Percentiles rank a stretch among this genome's conserved stretches.
phyloP scores from a whole-genome alignment of 2,888 invertebrate species.

The Zeuzera pyrina region DNA sequence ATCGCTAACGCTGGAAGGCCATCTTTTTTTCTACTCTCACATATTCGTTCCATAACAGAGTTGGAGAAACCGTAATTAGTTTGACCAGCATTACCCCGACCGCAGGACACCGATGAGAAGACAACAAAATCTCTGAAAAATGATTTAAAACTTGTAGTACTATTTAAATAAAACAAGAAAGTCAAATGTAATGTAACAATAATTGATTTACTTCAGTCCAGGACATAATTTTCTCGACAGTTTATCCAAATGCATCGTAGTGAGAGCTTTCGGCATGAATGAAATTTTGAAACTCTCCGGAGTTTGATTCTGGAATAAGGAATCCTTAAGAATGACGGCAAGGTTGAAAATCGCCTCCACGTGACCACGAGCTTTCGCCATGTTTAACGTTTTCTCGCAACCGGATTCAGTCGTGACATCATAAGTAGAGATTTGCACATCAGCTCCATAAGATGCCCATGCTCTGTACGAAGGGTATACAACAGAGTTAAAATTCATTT shows the following conservation, averaged over 20 bases:
- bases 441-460: conserved; percentile 81
- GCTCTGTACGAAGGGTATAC: no score
- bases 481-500: no score
- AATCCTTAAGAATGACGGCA: conserved; percentile 86
- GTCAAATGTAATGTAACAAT: no score
- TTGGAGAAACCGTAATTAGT: conserved; percentile 93
- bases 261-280: conserved; percentile 85
- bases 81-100: conserved; percentile 93
- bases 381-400: conserved; percentile 78
- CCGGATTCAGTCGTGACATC: conserved; percentile 82
- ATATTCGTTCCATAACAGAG: conserved; percentile 91
- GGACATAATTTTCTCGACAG: conserved; percentile 52
- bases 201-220: conserved; percentile 44
- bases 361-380: conserved; percentile 76
- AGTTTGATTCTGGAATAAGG: conserved; percentile 84
- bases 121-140: conserved; percentile 88
- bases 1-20: conserved; percentile 87
- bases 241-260: conserved; percentile 84
- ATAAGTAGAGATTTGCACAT: conserved; percentile 77
- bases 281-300: conserved; percentile 78
- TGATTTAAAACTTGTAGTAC: no score
- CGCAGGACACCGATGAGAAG: conserved; percentile 93
- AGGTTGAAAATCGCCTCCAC: conserved; percentile 92
- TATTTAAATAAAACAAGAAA: no score
- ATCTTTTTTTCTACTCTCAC: conserved; percentile 79